Conservation (phyloP, 2,113 vertebrate species). For the Ptyas mucosa region DNA sequence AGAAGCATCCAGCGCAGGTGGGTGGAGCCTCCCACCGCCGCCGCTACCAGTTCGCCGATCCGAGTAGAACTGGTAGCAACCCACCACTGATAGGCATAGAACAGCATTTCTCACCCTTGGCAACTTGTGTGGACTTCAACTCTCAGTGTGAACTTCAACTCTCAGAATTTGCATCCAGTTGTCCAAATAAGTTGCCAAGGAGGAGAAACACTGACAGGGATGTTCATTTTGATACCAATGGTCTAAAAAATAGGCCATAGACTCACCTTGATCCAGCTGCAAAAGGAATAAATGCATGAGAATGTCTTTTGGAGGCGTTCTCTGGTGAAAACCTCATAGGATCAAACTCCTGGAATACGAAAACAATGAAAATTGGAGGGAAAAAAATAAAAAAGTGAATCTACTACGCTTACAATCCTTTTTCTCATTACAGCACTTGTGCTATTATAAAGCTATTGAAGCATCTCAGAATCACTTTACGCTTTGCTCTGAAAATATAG, state of each 20-base stretch:
- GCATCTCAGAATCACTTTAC: background rate
- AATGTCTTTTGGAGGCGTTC: conserved; percentile 65
- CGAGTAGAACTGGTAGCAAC: no score
- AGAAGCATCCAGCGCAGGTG: no score
- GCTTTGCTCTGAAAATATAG: background rate
- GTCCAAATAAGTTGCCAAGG: background rate
- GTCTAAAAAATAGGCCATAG: no score
- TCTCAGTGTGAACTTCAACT: background rate
- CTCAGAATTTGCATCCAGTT: background rate
- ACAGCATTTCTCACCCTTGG: background rate
- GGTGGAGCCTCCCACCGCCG: no score
- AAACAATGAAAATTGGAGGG: background rate
- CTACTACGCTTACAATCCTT: background rate
- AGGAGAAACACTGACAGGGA: background rate
- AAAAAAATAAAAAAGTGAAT: background rate
- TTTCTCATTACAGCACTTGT: background rate
- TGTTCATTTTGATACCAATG: background rate
- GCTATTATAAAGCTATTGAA: background rate
- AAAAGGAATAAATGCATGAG: conserved; percentile 78
- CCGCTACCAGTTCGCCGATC: no score
- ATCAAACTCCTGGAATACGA: conserved; percentile 68
- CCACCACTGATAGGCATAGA: background rate
- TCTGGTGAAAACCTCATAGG: conserved; percentile 78
- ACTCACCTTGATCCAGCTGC: conserved; percentile 57
- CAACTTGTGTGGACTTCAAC: background rate